Conservation (phyloP, 2,113 vertebrate genomes). For the Erythrocebus patas region DNA sequence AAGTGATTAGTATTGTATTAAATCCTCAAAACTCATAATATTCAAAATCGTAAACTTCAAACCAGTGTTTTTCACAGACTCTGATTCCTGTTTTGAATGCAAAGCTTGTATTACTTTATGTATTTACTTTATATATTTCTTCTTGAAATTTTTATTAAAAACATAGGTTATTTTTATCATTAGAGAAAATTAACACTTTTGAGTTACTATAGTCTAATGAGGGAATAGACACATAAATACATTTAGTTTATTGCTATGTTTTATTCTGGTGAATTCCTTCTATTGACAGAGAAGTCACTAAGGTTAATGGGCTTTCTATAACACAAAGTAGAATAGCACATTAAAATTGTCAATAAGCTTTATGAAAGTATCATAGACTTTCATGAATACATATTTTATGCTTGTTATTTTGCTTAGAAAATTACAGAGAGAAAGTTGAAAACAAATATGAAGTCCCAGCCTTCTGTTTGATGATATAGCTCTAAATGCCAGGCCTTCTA, state of each 20-base stretch:
- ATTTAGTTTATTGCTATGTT: not conserved
- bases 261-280: not conserved
- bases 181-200: not conserved
- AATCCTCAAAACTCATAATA: not conserved
- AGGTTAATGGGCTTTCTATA: not conserved
- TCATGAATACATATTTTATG: not conserved
- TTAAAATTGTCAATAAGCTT: not conserved
- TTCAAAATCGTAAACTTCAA: not conserved
- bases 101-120: not conserved
- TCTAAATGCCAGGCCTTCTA: conserved; percentile 21
- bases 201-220: not conserved
- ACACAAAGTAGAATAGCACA: not conserved
- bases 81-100: not conserved
- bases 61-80: not conserved
- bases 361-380: not conserved
- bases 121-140: not conserved
- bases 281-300: not conserved
- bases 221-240: not conserved
- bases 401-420: conserved; percentile 5
- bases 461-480: not conserved
- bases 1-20: not conserved
- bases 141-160: not conserved
- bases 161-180: not conserved
- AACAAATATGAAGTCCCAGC: not conserved
- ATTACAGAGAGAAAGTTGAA: not conserved